phyloP scores from a whole-genome alignment of 2,113 vertebrate genomes.

The Ailurus styani region DNA sequence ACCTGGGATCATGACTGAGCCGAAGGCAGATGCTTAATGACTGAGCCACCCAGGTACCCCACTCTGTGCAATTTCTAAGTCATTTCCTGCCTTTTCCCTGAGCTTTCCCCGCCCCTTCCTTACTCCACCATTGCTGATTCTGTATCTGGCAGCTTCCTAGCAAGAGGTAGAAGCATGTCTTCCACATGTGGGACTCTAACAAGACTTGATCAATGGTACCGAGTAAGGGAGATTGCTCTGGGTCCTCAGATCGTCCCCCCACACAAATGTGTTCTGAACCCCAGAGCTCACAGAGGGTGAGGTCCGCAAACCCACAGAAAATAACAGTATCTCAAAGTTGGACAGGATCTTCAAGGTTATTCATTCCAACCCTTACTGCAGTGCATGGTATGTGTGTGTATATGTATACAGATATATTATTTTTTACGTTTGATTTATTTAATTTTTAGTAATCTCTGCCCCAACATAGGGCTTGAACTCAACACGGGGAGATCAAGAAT shows the following conservation, averaged over 20 bases:
- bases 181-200: not conserved
- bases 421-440: not conserved
- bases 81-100: not conserved
- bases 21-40: not conserved
- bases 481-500: not conserved
- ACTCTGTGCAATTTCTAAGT: not conserved
- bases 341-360: not conserved
- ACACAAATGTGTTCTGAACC: not conserved
- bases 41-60: not conserved
- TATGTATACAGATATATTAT: not conserved
- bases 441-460: not conserved
- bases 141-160: not conserved
- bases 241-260: not conserved
- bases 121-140: not conserved
- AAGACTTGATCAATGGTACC: not conserved
- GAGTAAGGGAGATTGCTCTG: not conserved
- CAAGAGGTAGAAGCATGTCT: not conserved
- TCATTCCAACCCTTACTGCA: not conserved
- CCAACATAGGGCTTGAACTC: not conserved
- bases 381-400: not conserved
- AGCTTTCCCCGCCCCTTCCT: not conserved
- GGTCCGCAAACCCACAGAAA: not conserved
- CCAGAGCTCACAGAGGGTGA: not conserved
- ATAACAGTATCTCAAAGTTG: not conserved
- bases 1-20: not conserved